Percentiles rank a stretch among this genome's conserved stretches.
These are phyloP conservation scores for Phymorhynchus buccinoides DNA, from an alignment of 1,140 invertebrate species.

Conservation along the genomic window DNA sequence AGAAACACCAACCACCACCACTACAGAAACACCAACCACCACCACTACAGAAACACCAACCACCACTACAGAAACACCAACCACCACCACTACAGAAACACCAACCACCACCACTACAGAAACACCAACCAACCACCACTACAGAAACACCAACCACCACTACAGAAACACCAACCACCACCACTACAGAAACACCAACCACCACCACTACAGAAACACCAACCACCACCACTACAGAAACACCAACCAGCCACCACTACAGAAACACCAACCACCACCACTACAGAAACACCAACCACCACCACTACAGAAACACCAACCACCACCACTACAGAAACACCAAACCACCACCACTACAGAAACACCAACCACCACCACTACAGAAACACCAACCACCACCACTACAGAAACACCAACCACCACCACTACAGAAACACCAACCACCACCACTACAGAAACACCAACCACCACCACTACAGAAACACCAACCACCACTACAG, in stretches of 20 bases:
- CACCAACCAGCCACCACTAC: background rate
- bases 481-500: background rate
- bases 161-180: background rate
- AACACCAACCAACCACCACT: background rate
- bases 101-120: slow-evolving; percentile 22
- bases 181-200: background rate
- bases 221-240: background rate
- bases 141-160: background rate
- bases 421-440: no score
- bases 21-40: background rate
- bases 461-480: background rate
- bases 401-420: background rate
- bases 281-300: slow-evolving; percentile 7
- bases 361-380: background rate
- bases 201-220: background rate
- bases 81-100: background rate
- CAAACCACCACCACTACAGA: no score
- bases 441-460: background rate
- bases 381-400: background rate
- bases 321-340: background rate
- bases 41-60: background rate
- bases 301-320: no score
- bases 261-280: slow-evolving; percentile 1
- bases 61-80: background rate
- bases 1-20: background rate